Evolutionary conservation across 2,888 invertebrate genomes (phyloP).

Genomic region (Cephus pygmeus): DNA sequence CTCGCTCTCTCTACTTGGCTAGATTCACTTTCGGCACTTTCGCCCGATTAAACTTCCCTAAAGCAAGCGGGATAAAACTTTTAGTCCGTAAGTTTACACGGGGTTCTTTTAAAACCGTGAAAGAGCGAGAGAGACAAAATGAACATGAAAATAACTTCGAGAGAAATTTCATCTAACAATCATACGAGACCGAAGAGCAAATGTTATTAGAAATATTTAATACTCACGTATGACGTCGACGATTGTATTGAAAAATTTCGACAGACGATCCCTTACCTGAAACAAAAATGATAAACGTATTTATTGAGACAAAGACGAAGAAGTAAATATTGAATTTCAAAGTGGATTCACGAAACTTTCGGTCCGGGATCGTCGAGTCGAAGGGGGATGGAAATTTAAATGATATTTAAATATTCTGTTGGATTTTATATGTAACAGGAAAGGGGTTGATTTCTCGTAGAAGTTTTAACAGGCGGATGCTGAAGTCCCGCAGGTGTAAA

Average conservation of each 20-base stretch:
- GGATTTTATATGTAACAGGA: neutral
- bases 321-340: neutral
- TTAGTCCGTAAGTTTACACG: neutral
- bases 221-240: neutral
- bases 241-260: neutral
- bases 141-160: neutral
- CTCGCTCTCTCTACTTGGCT: neutral
- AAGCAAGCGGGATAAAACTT: neutral
- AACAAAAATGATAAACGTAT: neutral
- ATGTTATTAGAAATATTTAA: neutral
- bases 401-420: neutral
- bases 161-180: neutral
- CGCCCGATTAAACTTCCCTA: neutral
- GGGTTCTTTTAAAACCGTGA: neutral
- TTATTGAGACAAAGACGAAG: neutral
- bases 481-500: constrained; percentile 36
- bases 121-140: neutral
- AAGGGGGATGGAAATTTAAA: neutral
- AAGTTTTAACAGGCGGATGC: neutral
- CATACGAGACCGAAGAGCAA: neutral
- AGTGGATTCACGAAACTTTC: neutral
- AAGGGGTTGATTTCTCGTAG: neutral
- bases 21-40: constrained; percentile 6
- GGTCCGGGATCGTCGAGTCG: neutral
- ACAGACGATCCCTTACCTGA: neutral